phyloP scores from a whole-genome alignment of 1,140 invertebrate species.

The Hyposmocoma kahamanoa region DNA sequence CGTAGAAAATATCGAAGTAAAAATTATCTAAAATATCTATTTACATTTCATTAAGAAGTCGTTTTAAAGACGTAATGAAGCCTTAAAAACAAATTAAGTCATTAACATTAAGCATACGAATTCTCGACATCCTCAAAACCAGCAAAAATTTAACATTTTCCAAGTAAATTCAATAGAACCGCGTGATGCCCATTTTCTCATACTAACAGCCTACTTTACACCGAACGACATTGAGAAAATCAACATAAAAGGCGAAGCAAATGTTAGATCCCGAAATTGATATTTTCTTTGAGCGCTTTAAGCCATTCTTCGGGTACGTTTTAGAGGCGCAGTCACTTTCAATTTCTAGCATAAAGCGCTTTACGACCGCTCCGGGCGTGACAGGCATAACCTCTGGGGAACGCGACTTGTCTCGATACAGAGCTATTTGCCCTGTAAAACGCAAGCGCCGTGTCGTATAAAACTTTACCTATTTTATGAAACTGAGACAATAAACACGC shows the following conservation, averaged over 20 bases:
- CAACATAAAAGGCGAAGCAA: constrained; percentile 24
- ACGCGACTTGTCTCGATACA: no score
- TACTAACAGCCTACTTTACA: background rate
- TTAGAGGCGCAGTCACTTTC: constrained; percentile 57
- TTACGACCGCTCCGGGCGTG: constrained; percentile 46
- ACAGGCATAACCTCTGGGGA: constrained; percentile 36
- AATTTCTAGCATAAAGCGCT: constrained; percentile 58
- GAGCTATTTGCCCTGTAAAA: no score
- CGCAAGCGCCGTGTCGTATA: no score
- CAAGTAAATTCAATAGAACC: background rate
- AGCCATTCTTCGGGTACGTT: constrained; percentile 30
- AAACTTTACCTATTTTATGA: no score
- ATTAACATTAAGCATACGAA: no score
- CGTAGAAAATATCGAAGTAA: no score
- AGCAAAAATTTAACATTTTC: background rate
- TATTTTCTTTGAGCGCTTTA: constrained; percentile 35
- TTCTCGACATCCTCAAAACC: no score
- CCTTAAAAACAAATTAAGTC: no score
- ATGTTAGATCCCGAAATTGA: constrained; percentile 34
- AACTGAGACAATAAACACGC: no score
- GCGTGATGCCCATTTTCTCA: background rate
- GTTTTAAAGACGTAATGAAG: no score
- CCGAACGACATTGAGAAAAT: constrained; percentile 3
- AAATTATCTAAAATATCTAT: no score
- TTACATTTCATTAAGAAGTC: no score